Base-by-base conservation (phyloP, 2,888 invertebrate species). In the Mayetiola destructor region DNA sequence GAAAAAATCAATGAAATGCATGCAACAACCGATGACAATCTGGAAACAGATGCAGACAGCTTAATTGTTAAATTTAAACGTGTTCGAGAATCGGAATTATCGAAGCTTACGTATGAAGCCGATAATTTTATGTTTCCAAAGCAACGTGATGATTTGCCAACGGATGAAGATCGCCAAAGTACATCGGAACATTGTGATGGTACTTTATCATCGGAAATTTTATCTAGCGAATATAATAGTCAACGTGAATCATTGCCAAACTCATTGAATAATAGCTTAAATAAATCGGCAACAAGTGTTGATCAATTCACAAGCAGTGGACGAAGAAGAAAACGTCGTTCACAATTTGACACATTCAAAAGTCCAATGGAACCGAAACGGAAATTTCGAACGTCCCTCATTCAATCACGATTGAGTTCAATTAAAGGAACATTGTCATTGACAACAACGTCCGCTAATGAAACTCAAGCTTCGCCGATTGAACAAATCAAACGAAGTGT, bases 81-180 rank as follows among this genome's bases (percentile, higher is more conserved):
- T 61, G 80, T 87, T 18, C 75, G 87, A 4, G 79, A 80, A 55
- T 82, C 86, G 0, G 87, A 88, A 68, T 66, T 89, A 55, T 80
- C 82, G 0, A 78, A 83, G 55, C 70, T 90, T 54, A 88, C 87
- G 65, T 86, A 88, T 63, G 89, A 90, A 68, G 90, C 90, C 0
- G 88, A 88, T 64, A 88, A 85, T 63, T 90, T 90, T 66, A 82
- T 90, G 80, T 90, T 90, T 66, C 84, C 88, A 0, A 81, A 79
- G 62, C n/a, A n/a, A n/a, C 36, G 42, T 12, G 80, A 81, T 18
- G 81, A 81, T 58, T 75, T 76, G 68, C 55, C 71, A 70, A 80
- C 80, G 0, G 78, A 77, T 61, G 67, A 69, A 16, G 73, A 76
- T 48, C 75, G 75, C 3, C 74, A 75, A 8, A 75, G 74, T 42